These are phyloP conservation scores for Syngnathus floridae DNA, from an alignment of 2,113 vertebrate species.

Conservation along the genomic window DNA sequence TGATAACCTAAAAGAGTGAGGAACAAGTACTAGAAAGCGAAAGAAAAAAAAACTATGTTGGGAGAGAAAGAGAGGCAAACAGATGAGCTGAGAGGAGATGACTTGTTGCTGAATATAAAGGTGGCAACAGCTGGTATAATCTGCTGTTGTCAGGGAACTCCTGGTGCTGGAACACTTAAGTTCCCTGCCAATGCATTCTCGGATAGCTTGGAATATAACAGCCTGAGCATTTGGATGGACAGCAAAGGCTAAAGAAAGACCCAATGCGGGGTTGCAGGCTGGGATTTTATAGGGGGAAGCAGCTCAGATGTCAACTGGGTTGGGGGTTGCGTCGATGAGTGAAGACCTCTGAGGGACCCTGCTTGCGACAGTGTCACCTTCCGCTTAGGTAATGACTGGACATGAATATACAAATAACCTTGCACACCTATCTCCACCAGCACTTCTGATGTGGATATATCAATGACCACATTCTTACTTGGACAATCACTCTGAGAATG, in stretches of 20 bases:
- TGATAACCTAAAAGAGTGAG: conserved; percentile 30
- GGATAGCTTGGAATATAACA: not conserved
- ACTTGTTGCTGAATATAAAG: conserved; percentile 49
- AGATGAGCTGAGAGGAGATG: conserved; percentile 36
- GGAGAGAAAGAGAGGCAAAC: conserved; percentile 26
- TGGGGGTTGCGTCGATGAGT: not conserved
- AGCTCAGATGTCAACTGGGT: conserved; percentile 1
- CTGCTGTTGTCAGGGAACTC: conserved; percentile 41
- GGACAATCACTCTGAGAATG: not conserved
- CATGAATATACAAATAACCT: not conserved
- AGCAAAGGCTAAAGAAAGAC: conserved; percentile 5
- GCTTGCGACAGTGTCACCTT: conserved; percentile 6
- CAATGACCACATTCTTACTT: not conserved
- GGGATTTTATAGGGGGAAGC: not conserved
- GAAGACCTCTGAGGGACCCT: conserved; percentile 4
- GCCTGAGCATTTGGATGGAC: not conserved
- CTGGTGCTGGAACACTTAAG: conserved; percentile 27
- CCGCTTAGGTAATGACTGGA: not conserved
- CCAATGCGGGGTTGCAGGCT: not conserved
- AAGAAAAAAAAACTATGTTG: conserved; percentile 13
- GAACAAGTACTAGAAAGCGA: conserved; percentile 24
- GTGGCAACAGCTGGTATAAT: conserved; percentile 51
- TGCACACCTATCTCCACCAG: conserved; percentile 21
- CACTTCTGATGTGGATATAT: too few relatives aligned
- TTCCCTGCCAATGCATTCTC: conserved; percentile 40